Conservation (phyloP, 2,113 vertebrate species). For the Micronycteris hirsuta region DNA sequence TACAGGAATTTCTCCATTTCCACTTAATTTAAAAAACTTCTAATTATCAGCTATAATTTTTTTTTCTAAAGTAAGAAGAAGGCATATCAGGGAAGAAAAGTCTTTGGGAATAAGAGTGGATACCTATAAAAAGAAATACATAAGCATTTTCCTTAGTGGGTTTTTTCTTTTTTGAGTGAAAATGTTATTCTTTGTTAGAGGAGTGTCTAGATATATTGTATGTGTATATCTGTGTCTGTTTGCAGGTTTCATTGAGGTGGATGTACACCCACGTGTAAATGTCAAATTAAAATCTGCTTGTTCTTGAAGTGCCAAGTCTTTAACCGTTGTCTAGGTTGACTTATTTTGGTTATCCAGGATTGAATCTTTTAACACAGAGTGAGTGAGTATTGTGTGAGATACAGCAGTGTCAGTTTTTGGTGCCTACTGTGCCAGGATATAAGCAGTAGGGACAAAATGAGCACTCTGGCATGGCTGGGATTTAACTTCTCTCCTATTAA, state of each 20-base stretch:
- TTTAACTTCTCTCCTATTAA: neutral
- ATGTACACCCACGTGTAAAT: neutral
- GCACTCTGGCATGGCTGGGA: constrained; percentile 7
- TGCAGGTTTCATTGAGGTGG: neutral
- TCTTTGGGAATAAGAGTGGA: neutral
- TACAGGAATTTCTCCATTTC: neutral
- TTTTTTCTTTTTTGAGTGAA: neutral
- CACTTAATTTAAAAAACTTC: neutral
- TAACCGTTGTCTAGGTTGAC: neutral
- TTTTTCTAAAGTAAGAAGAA: neutral
- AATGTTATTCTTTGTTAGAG: neutral
- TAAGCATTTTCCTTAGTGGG: neutral
- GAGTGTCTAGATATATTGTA: neutral
- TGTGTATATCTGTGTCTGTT: neutral
- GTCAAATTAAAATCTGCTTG: neutral
- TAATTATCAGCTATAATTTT: neutral
- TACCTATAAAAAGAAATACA: neutral
- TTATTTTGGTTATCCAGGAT: neutral
- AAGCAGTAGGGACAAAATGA: neutral
- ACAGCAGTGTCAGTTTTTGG: neutral
- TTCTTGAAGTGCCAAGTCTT: neutral
- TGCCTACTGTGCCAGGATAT: neutral
- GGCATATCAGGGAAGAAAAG: neutral
- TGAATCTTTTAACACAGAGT: neutral
- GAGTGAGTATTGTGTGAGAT: constrained; percentile 1